Base-by-base conservation (phyloP, 2,113 vertebrate genomes). In the Arothron firmamentum region DNA sequence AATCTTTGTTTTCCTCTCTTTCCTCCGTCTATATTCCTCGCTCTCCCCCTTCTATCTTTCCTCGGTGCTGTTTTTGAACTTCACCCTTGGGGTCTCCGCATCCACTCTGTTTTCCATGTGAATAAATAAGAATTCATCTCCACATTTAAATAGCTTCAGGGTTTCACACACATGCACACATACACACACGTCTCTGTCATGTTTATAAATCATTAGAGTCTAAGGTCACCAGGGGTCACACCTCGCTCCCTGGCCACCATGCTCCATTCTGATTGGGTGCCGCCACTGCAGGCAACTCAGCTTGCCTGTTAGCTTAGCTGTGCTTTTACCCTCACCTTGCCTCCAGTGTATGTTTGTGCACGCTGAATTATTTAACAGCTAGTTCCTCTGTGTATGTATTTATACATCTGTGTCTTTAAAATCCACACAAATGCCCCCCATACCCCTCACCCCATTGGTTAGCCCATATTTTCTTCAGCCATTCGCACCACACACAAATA, bases 101-200 rank as follows among this genome's bases (percentile, higher is more conserved):
- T 74, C 83, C 77, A 71, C 66, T 88, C 75, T 67, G 81, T 79
- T 49, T 66, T 84, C 74, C 72, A 43, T 88, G 84, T 79, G 86
- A 86, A 86, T 88, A 86, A 80, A 85, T 86, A 85, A 79, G 82
- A 86, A 86, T 86, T 82, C 82, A 78, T 83, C 82, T 80, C 70
- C 84, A 80, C 78, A 80, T 83, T 86, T 86, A 83, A 86, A 83
- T 83, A 86, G 84, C 86, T 86, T 16, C 72, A 50, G 84, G 82
- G 56, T 72, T 72, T 67, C 19, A 56, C 62, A 65, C 41, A 63
- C 57, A 56, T 52, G 59, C 61, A 70, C 67, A 62, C 21, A 52
- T n/a, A 46, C 73, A 75, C 79, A 75, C 81, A 67, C 55, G 54
- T 48, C 59, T 72, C 65, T 56, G 75, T 74, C 70, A 61, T 88